Evolutionary conservation across 2,797 vertebrate genomes (phyloP), one percentile per base, ranked within the genome.

Genomic region (Anniella stebbinsi): DNA sequence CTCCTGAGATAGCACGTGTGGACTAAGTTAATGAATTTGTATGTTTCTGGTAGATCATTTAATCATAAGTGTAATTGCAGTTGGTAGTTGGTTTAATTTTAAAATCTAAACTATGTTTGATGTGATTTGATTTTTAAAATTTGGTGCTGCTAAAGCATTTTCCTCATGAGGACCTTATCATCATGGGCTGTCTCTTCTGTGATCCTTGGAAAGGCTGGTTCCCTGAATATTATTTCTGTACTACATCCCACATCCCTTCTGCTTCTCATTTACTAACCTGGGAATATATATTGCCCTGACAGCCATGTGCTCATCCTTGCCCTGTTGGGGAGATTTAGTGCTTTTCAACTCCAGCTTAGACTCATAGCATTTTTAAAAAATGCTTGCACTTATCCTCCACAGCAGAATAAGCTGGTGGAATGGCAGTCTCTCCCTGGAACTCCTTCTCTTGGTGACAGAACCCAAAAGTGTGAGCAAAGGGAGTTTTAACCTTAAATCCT

Each of bases 11-110:
- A 92, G 48, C 36, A 30, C 94, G 90, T 93, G 92, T 94, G 92
- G 95, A 92, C 94, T 90, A 83, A 95, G 88, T 93, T 96, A 96
- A 96, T 96, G 91, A 95, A 94, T 96, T 95, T 95, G 95, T 95
- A 94, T 12, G 23, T 91, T 93, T 93, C 91, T 93, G 91, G 95
- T 96, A 95, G 94, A 95, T 95, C 92, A 95, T 95, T 92, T 93
- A 95, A 95, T 96, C 93, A 94, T 91, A 69, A 93, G 63, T 94
- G 91, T 95, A 95, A 96, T 95, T 95, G 93, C 92, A 95, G 91
- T 94, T 92, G 89, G 92, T 95, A 93, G 91, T 92, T 91, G 89
- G 94, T 93, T 93, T 91, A 93, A 92, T 94, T 93, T 96, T 95
- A 93, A 95, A 95, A 92, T 90, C 90, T 15, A 84, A 69, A 91